Conservation (phyloP, 2,797 vertebrate species). For the Balearica regulorum region DNA sequence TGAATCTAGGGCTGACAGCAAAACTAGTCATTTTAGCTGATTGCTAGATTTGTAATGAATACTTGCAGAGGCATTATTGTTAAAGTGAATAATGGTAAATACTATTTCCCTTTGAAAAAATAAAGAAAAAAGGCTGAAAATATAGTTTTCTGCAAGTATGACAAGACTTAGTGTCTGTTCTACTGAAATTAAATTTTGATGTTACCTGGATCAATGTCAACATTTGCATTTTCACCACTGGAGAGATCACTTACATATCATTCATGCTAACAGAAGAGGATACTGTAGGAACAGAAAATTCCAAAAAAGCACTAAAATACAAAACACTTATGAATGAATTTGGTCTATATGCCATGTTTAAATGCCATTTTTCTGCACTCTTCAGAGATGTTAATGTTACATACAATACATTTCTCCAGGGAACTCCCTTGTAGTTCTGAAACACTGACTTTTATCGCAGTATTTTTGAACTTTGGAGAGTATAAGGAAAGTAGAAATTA, state of each 20-base stretch:
- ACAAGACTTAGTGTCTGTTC: background rate
- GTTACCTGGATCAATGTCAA: background rate
- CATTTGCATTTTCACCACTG: background rate
- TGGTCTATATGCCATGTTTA: background rate
- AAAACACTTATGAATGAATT: background rate
- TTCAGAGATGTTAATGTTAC: background rate
- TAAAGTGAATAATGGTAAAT: background rate
- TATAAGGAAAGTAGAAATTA: background rate
- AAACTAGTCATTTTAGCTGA: background rate
- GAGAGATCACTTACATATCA: accelerated
- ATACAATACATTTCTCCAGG: background rate
- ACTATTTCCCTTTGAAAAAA: background rate
- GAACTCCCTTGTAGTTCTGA: background rate
- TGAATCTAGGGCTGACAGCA: background rate
- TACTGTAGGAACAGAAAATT: background rate
- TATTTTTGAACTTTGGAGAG: background rate
- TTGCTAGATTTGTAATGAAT: background rate
- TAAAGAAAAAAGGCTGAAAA: background rate
- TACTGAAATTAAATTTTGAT: background rate
- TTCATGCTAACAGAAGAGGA: background rate
- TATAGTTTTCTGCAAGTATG: background rate
- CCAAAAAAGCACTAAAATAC: background rate
- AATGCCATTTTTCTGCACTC: background rate
- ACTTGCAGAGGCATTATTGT: background rate
- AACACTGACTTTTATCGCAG: background rate